These are phyloP conservation scores for Chrysomallon squamiferum DNA, from an alignment of 1,140 invertebrate species.

Conservation along the genomic window DNA sequence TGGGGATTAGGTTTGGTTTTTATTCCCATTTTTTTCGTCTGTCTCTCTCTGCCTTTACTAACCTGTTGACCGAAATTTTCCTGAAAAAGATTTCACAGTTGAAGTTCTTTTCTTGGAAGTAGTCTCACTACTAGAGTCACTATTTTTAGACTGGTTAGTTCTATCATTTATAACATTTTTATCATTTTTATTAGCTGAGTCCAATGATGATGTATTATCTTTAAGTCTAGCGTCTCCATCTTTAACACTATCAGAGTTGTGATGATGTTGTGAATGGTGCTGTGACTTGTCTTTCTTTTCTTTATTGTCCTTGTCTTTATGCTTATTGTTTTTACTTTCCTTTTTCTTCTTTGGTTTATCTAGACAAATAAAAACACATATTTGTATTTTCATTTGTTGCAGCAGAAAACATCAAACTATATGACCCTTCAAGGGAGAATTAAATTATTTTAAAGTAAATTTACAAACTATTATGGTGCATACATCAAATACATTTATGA, in stretches of 20 bases:
- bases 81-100: slow-evolving; percentile 47
- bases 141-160: neutral
- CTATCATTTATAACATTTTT: slow-evolving; percentile 32
- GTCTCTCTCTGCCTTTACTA: slow-evolving; percentile 13
- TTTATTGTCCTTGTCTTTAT: slow-evolving; percentile 70
- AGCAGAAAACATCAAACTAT: no score
- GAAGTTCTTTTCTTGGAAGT: slow-evolving; percentile 34
- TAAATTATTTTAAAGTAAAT: no score
- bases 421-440: no score
- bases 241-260: slow-evolving; percentile 19
- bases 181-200: slow-evolving; percentile 24
- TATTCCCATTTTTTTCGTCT: no score
- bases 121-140: slow-evolving; percentile 23
- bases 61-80: slow-evolving; percentile 54
- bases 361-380: slow-evolving; percentile 17
- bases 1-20: no score
- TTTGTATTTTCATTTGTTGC: no score
- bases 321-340: slow-evolving; percentile 36
- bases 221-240: slow-evolving; percentile 62
- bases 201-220: no score
- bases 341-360: slow-evolving; percentile 40
- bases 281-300: slow-evolving; percentile 28
- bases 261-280: neutral
- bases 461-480: no score
- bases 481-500: no score